These are phyloP conservation scores for Cryptosula pallasiana DNA, from an alignment of 2,888 invertebrate genomes.

Conservation along the genomic window DNA sequence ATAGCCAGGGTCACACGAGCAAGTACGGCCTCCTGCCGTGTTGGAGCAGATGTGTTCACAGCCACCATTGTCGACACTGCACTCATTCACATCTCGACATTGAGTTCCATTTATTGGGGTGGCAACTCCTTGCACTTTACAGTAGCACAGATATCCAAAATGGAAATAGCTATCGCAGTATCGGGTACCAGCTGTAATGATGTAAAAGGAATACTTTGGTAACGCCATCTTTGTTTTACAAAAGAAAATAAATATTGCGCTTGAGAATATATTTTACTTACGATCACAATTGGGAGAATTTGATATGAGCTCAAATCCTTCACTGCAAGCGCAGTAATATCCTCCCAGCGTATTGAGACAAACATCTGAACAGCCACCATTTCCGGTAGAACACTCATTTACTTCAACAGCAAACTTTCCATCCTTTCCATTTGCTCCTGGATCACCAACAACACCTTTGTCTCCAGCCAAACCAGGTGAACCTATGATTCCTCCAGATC, in stretches of 20 bases:
- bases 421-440: constrained; percentile 25
- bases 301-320: neutral
- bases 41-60: constrained; percentile 17
- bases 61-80: constrained; percentile 10
- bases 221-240: no score
- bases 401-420: constrained; percentile 24
- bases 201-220: no score
- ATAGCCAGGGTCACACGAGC: constrained; percentile 1
- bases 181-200: constrained; percentile 8
- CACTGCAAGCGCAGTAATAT: constrained; percentile 16
- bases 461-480: constrained; percentile 33
- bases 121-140: neutral
- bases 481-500: constrained; percentile 35
- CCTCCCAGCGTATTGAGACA: constrained; percentile 22
- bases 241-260: neutral
- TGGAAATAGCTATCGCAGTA: constrained; percentile 22
- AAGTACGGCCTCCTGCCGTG: neutral
- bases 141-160: constrained; percentile 20
- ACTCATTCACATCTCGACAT: constrained; percentile 17
- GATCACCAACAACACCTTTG: constrained; percentile 36
- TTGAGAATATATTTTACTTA: neutral
- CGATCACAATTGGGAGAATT: neutral
- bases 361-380: constrained; percentile 15
- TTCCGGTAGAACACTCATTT: constrained; percentile 7
- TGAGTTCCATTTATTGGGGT: constrained; percentile 11